Evolutionary conservation across 2,888 invertebrate species (phyloP), one percentile per base, ranked within the genome.

Genomic region (Macrostomum cliftonense): DNA sequence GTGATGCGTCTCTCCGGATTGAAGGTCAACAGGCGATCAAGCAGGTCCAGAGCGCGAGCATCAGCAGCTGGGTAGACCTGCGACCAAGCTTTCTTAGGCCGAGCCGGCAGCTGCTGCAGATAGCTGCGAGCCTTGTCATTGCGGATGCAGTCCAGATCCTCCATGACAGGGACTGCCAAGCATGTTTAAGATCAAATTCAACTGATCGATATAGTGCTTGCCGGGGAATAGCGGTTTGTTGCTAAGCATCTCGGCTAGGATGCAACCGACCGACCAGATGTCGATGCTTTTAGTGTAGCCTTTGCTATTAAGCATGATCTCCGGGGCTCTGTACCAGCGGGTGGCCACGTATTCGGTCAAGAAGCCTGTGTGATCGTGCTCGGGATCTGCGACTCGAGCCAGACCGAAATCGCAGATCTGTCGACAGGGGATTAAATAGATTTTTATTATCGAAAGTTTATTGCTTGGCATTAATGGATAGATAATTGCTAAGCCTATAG

Each of bases 281-380:
- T 97, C 75, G 58, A 73, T 88, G 52, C 91, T 89, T 73, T 95
- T 93, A 58, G 89, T 91, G 73, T 95, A 95, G 57, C 95, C 95
- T 81, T 95, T 97, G 5, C 93, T 93, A 74, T 99, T 97, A 62
- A 99, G 80, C 97, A 97, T 97, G 63, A 97, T 97, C 78, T 97
- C 97, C 37, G 97, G 97, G 50, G 97, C 97, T 61, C 97, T 77
- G 71, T 99, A 99, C 97, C 97, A 97, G 64, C 97, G 78, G 40
- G 97, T 97, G 49, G 97, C 97, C 53, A 97, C 97, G 73, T 99
- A 99, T 75, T 99, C 97, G 58, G 97, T 97, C 56, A 97, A 78
- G 74, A 97, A 93, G 54, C 97, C 97, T 50, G 95, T 95, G 73
- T 97, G 95, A 74, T 99, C 95, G 69, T 95, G 95, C 67, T 91